Evolutionary conservation across 1,140 invertebrate genomes (phyloP).

Genomic region (Gryon sp.): DNA sequence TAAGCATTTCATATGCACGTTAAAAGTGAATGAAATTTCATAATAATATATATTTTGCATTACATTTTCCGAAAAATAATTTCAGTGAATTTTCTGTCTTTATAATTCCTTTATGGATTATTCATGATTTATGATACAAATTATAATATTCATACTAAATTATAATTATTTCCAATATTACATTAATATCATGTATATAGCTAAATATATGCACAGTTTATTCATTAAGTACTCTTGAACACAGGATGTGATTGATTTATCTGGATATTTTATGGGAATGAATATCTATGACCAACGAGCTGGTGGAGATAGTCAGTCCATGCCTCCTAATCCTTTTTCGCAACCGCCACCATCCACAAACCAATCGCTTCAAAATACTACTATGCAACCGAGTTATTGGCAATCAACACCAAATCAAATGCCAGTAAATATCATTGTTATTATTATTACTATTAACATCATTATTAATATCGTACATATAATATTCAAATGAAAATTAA

Average conservation of each 20-base stretch:
- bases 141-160: no score
- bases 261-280: slow-evolving; percentile 77
- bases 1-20: no score
- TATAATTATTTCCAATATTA: no score
- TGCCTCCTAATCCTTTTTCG: slow-evolving; percentile 70
- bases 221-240: slow-evolving; percentile 16
- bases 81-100: no score
- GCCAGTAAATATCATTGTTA: slow-evolving; percentile 64
- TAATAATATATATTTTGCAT: no score
- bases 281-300: slow-evolving; percentile 75
- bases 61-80: no score
- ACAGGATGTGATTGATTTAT: slow-evolving; percentile 73
- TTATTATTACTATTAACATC: neutral
- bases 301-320: slow-evolving; percentile 68
- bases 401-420: slow-evolving; percentile 74
- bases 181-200: neutral
- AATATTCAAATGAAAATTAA: no score
- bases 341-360: slow-evolving; percentile 69
- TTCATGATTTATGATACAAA: no score
- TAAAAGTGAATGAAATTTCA: no score
- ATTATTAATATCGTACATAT: neutral
- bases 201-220: neutral
- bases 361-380: slow-evolving; percentile 66
- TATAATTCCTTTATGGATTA: no score
- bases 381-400: slow-evolving; percentile 75